Conservation (phyloP, 2,888 invertebrate species). For the Allophyes oxyacanthae region DNA sequence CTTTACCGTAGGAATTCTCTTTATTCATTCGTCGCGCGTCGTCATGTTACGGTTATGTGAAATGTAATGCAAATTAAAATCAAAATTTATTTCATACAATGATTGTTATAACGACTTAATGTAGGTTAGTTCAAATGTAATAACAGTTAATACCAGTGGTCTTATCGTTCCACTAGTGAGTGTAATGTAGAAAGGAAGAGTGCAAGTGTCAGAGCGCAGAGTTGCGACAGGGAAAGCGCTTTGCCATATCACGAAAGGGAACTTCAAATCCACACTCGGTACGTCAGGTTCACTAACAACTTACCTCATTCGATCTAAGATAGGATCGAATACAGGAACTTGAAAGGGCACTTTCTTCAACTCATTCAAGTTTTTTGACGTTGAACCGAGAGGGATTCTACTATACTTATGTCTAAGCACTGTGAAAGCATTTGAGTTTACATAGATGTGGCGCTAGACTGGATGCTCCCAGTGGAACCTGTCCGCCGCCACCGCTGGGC, state of each 20-base stretch:
- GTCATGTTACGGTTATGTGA: constrained; percentile 31
- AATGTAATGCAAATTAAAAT: constrained; percentile 40
- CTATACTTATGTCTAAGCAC: constrained; percentile 58
- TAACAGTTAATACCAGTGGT: constrained; percentile 38
- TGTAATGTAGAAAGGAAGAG: constrained; percentile 87
- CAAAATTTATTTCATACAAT: constrained; percentile 25
- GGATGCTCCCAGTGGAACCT: constrained; percentile 63
- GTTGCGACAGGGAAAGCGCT: constrained; percentile 84
- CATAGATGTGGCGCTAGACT: constrained; percentile 65
- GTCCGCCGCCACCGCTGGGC: constrained; percentile 56
- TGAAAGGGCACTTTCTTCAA: constrained; percentile 80
- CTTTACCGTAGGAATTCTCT: constrained; percentile 28
- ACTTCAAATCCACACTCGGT: constrained; percentile 79
- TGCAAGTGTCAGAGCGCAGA: constrained; percentile 82
- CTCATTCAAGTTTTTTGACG: constrained; percentile 75
- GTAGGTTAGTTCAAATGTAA: constrained; percentile 33
- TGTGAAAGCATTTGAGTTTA: constrained; percentile 62
- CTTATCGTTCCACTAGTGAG: constrained; percentile 60
- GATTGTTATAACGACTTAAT: constrained; percentile 17
- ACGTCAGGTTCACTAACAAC: constrained; percentile 72
- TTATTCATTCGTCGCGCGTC: constrained; percentile 27
- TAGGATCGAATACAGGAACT: constrained; percentile 75
- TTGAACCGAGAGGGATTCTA: constrained; percentile 55
- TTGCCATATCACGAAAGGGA: constrained; percentile 85
- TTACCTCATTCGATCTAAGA: constrained; percentile 75